Percentiles rank a stretch among this genome's conserved stretches.
Evolutionary conservation across 2,113 vertebrate species (phyloP).

Genomic region (Lynx canadensis): DNA sequence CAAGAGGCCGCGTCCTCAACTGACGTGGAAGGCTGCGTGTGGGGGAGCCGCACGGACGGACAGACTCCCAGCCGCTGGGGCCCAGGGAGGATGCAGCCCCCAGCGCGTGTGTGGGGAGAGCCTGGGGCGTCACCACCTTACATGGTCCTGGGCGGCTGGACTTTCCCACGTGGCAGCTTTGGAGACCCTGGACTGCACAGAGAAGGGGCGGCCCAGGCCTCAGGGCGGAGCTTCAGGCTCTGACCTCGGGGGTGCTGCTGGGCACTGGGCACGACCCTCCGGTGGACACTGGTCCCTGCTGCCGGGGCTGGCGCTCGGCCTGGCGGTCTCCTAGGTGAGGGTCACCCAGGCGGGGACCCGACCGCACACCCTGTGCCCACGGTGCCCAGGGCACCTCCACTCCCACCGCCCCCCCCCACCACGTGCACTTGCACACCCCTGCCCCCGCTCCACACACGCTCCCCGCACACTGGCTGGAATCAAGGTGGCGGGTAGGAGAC

Average conservation of each 20-base stretch:
- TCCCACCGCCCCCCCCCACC: no score
- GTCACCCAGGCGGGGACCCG: no score
- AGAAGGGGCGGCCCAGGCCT: neutral
- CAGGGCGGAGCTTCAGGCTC: neutral
- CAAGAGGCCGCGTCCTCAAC: constrained; percentile 5
- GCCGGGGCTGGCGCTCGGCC: neutral
- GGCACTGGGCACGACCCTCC: neutral
- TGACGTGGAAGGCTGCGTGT: neutral
- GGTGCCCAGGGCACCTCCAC: no score
- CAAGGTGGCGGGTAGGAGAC: neutral
- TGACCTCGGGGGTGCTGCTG: neutral
- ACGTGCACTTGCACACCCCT: neutral
- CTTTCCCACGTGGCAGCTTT: neutral
- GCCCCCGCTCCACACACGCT: fast-evolving
- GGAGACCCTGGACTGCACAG: neutral
- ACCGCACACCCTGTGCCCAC: no score
- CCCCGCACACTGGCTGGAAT: neutral
- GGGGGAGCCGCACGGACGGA: neutral
- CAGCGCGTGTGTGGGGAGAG: neutral
- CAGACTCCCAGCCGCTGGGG: constrained; percentile 23
- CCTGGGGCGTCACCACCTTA: neutral
- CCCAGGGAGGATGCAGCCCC: neutral
- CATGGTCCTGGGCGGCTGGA: neutral
- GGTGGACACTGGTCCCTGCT: neutral
- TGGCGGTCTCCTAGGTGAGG: neutral